phyloP scores from a whole-genome alignment of 2,888 invertebrate genomes.

The Polymixis flavicincta region DNA sequence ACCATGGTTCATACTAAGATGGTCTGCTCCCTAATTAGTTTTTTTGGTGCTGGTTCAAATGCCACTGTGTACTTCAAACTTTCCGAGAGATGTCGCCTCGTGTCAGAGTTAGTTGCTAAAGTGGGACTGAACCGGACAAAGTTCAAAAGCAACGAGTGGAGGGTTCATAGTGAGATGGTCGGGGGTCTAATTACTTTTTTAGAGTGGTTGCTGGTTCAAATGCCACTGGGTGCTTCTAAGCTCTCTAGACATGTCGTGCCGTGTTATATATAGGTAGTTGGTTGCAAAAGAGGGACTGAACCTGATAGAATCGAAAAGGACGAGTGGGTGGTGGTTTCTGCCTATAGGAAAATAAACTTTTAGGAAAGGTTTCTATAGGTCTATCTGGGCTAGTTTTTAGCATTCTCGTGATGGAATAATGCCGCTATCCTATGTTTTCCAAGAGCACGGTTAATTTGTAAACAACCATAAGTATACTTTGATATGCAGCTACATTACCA shows the following conservation, averaged over 20 bases:
- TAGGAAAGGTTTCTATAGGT: background rate
- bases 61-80: background rate
- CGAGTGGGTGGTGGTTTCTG: background rate
- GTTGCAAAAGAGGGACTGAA: background rate
- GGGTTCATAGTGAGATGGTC: constrained; percentile 24
- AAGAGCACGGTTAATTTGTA: background rate
- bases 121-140: background rate
- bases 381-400: background rate
- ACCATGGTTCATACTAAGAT: constrained; percentile 20
- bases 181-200: constrained; percentile 55
- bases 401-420: background rate
- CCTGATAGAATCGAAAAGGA: background rate
- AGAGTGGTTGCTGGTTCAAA: constrained; percentile 12
- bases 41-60: constrained; percentile 37
- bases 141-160: background rate
- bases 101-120: background rate
- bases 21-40: constrained; percentile 50
- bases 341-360: background rate
- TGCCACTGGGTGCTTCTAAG: background rate
- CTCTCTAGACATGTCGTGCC: background rate
- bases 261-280: no score
- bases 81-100: background rate
- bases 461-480: background rate
- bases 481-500: background rate
- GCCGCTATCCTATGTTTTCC: fast-evolving